These are phyloP conservation scores for Hyphantria cunea DNA, from an alignment of 1,140 invertebrate species.

Conservation along the genomic window DNA sequence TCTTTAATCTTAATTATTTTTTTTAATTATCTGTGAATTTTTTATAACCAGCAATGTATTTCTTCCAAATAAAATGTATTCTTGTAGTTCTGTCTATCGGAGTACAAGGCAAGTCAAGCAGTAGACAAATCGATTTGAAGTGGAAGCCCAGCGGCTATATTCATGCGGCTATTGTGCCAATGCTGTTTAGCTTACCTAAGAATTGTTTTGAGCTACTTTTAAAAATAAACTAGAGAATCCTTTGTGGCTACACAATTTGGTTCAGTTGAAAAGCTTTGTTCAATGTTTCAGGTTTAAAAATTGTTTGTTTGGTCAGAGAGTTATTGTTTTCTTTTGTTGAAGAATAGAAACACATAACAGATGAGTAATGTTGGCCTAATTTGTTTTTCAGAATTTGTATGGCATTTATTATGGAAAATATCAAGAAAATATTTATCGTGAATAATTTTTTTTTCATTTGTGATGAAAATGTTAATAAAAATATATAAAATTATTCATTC, in stretches of 20 bases:
- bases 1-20: too few species aligned
- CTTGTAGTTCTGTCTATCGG: not conserved
- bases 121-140: conserved; percentile 44
- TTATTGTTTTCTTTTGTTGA: too few species aligned
- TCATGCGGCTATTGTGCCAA: conserved; percentile 33
- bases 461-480: too few species aligned
- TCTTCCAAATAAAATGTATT: not conserved
- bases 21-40: too few species aligned
- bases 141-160: conserved; percentile 30
- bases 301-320: not conserved
- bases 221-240: conserved; percentile 38
- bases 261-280: conserved; percentile 17
- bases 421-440: too few species aligned
- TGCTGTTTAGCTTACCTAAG: conserved; percentile 46
- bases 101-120: conserved; percentile 33
- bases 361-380: too few species aligned
- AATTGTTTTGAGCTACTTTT: conserved; percentile 43
- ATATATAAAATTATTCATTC: too few species aligned
- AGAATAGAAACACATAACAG: too few species aligned
- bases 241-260: conserved; percentile 25
- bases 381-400: too few species aligned
- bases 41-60: conserved; percentile 19
- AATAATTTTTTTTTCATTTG: too few species aligned
- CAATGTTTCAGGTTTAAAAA: conserved; percentile 14
- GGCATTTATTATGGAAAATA: too few species aligned